These are phyloP conservation scores for Drosophila colorata DNA, from an alignment of 2,888 invertebrate species.

Conservation along the genomic window DNA sequence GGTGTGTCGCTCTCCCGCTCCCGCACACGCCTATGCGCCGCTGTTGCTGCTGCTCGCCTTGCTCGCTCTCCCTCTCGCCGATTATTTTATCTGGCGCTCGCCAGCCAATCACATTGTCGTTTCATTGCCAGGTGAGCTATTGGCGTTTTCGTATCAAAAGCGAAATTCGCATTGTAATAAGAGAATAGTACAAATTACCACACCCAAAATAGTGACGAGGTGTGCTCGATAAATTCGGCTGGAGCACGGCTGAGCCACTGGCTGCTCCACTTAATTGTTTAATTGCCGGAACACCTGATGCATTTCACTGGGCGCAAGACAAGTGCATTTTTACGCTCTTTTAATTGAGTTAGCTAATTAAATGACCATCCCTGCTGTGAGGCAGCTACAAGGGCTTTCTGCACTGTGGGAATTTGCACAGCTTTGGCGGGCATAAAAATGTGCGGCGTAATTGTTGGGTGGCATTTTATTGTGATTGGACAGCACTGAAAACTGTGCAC, in stretches of 20 bases:
- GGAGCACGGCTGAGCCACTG: too few relatives aligned
- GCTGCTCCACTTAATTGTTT: slow-evolving; percentile 36
- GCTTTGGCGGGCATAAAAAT: slow-evolving; percentile 72
- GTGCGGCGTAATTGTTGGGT: slow-evolving; percentile 68
- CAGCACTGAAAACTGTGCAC: slow-evolving; percentile 45
- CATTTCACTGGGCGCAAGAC: slow-evolving; percentile 29
- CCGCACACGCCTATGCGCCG: slow-evolving; percentile 10
- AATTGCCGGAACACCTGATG: slow-evolving; percentile 70
- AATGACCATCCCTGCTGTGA: slow-evolving; percentile 48
- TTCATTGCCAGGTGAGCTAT: slow-evolving; percentile 75
- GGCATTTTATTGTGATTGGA: slow-evolving; percentile 78
- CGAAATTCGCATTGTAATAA: slow-evolving; percentile 43
- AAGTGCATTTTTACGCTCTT: slow-evolving; percentile 72
- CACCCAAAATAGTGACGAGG: slow-evolving; percentile 64
- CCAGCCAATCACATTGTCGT: slow-evolving; percentile 72
- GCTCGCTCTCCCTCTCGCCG: slow-evolving; percentile 46
- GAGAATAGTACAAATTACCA: slow-evolving; percentile 43
- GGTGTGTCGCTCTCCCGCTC: slow-evolving; percentile 36
- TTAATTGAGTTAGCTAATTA: slow-evolving; percentile 79
- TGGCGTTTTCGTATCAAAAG: slow-evolving; percentile 62
- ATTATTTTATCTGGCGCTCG: slow-evolving; percentile 71
- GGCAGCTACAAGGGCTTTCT: slow-evolving; percentile 20
- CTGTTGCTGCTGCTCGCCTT: slow-evolving; percentile 26
- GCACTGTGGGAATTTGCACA: slow-evolving; percentile 73
- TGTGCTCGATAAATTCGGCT: slow-evolving; percentile 29